Base-by-base conservation (phyloP, 2,888 invertebrate species). In the Odontocerum albicorne region DNA sequence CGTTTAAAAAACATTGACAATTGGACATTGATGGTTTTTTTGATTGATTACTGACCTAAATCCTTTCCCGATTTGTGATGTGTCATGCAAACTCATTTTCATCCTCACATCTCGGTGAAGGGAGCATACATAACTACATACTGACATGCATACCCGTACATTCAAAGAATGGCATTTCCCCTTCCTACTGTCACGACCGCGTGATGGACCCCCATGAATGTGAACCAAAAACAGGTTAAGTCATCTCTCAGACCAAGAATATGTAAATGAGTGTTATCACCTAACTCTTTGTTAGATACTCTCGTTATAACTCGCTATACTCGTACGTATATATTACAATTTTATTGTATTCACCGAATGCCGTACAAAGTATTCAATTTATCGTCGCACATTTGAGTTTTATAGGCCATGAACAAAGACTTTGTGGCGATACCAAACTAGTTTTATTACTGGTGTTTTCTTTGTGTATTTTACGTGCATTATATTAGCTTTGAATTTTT, bases 251-350 rank as follows among this genome's bases (percentile, higher is more conserved):
- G 33, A 22, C 35, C 47, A 22, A 49, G 49, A 39, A 54, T 59
- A 59, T 59, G 59, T 51, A 59, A 59, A 59, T 59, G 49, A 49
- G 49, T 27, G 53, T 59, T 59, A 56, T 56, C 56, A 59, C 55
- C 53, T 53, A 59, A 52, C 54, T 49, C 43, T 56, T 56, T 56
- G 56, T 59, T 53, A 12, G 46, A 45, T 40, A 19, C 32, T 20
- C 52, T 53, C 39, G 45, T 44, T 50, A 20, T 43, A 38, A 50
- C 31, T 39, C 27, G 32, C 39, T 53, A 33, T 19, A 32, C 27
- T 15, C 13, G 27, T 27, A 13, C 38, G 33, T 49, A 22, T 32
- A 31, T 38, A 55, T 36, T 47, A 17, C 35, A 31, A 36, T 40
- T 54, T 43, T 38, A 27, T 20, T 38, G 19, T 40, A 39, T 40